Conservation (phyloP, 2,888 invertebrate species). For the Drosophila mimica region DNA sequence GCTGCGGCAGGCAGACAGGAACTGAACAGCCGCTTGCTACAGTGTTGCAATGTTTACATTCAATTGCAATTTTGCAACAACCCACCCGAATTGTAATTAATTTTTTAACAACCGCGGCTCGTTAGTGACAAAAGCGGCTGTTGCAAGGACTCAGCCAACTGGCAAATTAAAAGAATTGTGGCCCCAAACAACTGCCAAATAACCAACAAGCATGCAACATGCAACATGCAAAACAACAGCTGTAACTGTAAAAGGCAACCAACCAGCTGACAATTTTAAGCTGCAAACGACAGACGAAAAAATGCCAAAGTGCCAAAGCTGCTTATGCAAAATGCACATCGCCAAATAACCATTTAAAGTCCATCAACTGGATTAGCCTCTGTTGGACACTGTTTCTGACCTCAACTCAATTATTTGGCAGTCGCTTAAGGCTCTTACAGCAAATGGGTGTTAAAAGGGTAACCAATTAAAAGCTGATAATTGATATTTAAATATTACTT, state of each 20-base stretch:
- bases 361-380: slow-evolving; percentile 20
- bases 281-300: slow-evolving; percentile 11
- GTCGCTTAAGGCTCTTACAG: not conserved
- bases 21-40: not conserved
- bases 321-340: slow-evolving; percentile 42
- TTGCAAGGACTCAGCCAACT: slow-evolving; percentile 51
- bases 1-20: slow-evolving; percentile 6
- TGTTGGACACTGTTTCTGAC: not conserved
- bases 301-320: slow-evolving; percentile 30
- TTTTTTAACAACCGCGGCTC: slow-evolving; percentile 58
- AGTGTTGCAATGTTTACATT: slow-evolving; percentile 29
- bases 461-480: not conserved
- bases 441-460: not conserved
- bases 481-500: not conserved
- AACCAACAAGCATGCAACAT: slow-evolving; percentile 9
- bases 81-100: slow-evolving; percentile 56
- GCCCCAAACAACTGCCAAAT: slow-evolving; percentile 21
- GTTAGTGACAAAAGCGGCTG: slow-evolving; percentile 36
- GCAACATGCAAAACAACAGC: slow-evolving; percentile 5
- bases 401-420: slow-evolving; percentile 22
- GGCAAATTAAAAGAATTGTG: slow-evolving; percentile 73
- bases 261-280: slow-evolving; percentile 53
- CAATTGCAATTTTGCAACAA: slow-evolving; percentile 38
- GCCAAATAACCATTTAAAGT: slow-evolving; percentile 14
- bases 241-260: slow-evolving; percentile 22